Percentiles rank a stretch among this genome's conserved stretches.
phyloP scores from a whole-genome alignment of 2,888 invertebrate species.

The Stenchaetothrips biformis region DNA sequence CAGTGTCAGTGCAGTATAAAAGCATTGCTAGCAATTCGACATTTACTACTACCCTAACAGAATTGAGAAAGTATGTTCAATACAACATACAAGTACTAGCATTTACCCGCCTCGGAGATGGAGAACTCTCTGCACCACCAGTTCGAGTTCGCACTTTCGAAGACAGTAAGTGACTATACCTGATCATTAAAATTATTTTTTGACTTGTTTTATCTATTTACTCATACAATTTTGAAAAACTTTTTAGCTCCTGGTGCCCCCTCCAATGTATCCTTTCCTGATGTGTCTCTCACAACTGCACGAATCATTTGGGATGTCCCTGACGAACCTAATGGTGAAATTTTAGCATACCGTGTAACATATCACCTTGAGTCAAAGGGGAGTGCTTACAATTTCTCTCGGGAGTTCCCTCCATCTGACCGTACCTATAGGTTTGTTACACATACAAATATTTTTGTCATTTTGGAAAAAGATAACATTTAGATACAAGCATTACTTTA shows the following conservation, averaged over 20 bases:
- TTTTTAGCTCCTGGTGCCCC: slow-evolving; percentile 86
- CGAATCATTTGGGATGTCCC: slow-evolving; percentile 95
- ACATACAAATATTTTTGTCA: slow-evolving; percentile 31
- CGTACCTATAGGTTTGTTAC: slow-evolving; percentile 65
- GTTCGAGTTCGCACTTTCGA: slow-evolving; percentile 83
- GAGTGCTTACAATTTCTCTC: slow-evolving; percentile 58
- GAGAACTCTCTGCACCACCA: slow-evolving; percentile 78
- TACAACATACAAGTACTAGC: slow-evolving; percentile 88
- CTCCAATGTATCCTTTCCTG: slow-evolving; percentile 92
- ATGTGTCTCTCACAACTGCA: slow-evolving; percentile 87
- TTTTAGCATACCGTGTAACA: slow-evolving; percentile 82
- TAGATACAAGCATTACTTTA: slow-evolving; percentile 15
- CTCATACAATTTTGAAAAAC: slow-evolving; percentile 27
- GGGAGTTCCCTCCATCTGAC: slow-evolving; percentile 80
- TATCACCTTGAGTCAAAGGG: slow-evolving; percentile 57
- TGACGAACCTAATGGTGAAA: slow-evolving; percentile 91
- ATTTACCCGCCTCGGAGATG: slow-evolving; percentile 90
- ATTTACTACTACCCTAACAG: slow-evolving; percentile 80
- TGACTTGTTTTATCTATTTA: slow-evolving; percentile 28
- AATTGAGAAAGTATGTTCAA: slow-evolving; percentile 77
- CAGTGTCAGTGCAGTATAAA: slow-evolving; percentile 59
- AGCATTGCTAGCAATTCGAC: slow-evolving; percentile 78
- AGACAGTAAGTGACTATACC: slow-evolving; percentile 63
- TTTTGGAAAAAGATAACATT: slow-evolving; percentile 19
- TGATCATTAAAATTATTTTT: slow-evolving; percentile 26